Evolutionary conservation across 2,113 vertebrate genomes (phyloP).

Genomic region (Phalacrocorax carbo): DNA sequence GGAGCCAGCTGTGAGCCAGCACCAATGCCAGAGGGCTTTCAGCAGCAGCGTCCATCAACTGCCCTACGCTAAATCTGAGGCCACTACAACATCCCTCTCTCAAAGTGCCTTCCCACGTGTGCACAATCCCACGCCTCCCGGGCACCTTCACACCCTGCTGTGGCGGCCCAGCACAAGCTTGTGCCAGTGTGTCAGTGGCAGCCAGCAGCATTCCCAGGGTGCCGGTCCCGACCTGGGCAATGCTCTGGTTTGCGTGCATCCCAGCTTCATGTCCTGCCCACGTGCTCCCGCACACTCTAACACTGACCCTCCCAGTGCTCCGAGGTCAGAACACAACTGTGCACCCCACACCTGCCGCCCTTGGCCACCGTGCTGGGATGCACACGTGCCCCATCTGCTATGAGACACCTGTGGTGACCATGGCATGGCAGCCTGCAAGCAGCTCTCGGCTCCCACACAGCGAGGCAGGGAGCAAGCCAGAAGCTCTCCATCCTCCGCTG

Average conservation of each 20-base stretch:
- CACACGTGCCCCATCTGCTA: fast-evolving
- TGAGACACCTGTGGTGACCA: fast-evolving
- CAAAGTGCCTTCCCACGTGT: not conserved
- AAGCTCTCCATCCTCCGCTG: not conserved
- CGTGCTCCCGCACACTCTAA: fast-evolving
- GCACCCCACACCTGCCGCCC: fast-evolving
- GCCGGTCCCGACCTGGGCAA: not conserved
- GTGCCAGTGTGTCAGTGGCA: not conserved
- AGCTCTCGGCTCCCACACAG: not conserved
- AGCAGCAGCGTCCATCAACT: not conserved
- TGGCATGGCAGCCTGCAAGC: not conserved
- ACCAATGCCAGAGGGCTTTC: fast-evolving
- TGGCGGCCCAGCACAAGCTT: not conserved
- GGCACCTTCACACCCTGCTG: fast-evolving
- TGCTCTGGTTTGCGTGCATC: not conserved
- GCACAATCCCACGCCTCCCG: fast-evolving
- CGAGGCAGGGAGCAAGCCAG: not conserved
- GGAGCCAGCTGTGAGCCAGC: not conserved
- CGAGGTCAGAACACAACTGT: not conserved
- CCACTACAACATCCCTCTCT: not conserved
- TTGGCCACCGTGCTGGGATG: fast-evolving
- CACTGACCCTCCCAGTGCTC: fast-evolving
- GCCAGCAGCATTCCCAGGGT: not conserved
- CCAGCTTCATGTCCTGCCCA: not conserved
- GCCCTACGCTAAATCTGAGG: not conserved